phyloP scores from a whole-genome alignment of 1,140 invertebrate genomes.

The Drosophila pectinifera region DNA sequence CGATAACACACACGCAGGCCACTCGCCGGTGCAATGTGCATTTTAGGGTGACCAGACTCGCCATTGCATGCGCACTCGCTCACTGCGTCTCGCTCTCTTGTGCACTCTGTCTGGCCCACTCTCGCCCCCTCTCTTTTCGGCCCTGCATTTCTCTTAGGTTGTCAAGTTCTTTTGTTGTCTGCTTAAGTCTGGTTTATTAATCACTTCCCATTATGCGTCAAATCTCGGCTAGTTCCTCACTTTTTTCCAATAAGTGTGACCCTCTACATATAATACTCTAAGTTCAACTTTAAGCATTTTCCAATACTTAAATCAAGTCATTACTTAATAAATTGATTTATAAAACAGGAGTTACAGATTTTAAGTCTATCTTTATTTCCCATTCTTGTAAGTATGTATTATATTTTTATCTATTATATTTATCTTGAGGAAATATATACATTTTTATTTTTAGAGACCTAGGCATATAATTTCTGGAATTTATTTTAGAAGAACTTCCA shows the following conservation, averaged over 20 bases:
- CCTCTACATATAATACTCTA: background rate
- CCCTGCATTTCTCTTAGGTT: constrained; percentile 34
- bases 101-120: background rate
- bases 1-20: constrained; percentile 68
- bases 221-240: background rate
- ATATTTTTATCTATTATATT: too few relatives aligned
- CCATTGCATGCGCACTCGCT: constrained; percentile 64
- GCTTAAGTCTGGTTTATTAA: constrained; percentile 62
- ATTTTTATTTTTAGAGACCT: too few relatives aligned
- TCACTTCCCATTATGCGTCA: constrained; percentile 63
- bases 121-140: background rate
- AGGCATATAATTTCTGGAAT: too few relatives aligned
- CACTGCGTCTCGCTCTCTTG: constrained; percentile 47
- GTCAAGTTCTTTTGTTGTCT: constrained; percentile 43
- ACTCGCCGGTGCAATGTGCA: constrained; percentile 3
- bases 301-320: too few relatives aligned
- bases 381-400: too few relatives aligned
- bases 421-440: too few relatives aligned
- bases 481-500: too few relatives aligned
- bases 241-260: background rate
- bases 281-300: too few relatives aligned
- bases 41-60: constrained; percentile 68
- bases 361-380: too few relatives aligned
- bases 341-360: too few relatives aligned
- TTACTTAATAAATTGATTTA: too few relatives aligned